Base-by-base conservation (phyloP, 1,140 invertebrate genomes). In the Apis dorsata region DNA sequence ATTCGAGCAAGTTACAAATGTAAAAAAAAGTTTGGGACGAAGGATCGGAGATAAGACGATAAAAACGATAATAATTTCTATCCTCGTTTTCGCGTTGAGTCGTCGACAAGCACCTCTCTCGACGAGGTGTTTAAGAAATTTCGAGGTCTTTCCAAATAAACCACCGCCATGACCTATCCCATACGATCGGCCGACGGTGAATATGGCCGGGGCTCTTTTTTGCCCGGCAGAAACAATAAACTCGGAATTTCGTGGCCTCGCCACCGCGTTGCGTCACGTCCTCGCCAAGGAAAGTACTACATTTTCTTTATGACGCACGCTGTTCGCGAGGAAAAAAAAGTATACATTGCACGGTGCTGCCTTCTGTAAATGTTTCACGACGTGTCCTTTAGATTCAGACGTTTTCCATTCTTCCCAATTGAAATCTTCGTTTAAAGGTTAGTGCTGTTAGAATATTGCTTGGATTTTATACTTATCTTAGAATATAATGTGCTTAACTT, bases 91-190 rank as follows among this genome's bases (percentile, higher is more conserved):
- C 49, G n/a, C 63, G 24, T 81, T 59, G 55, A 60, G 12, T 24
- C 73, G 80, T 28, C 73, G 80, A 81, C 63, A 34, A 69, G 72
- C 19, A 49, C 24, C 76, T 71, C 28, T 79, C 66, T 44, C 34
- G 34, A 55, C 73, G 69, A 75, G 77, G 65, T 87, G 89, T 89
- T 91, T 86, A 80, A 83, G 85, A 90, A 89, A 90, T 90, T 88
- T 90, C 74, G 81, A 79, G 84, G 86, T 84, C 82, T 86, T 86
- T 82, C 77, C 90, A 91, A 89, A 90, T 85, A 91, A 91, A 91
- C 91, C 55, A 28, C 59, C 86, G 62, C 81, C 88, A 84, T 91
- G 90, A 91, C 91, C 91, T 91, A 91, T 88, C 87, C 83, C 66
- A 90, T 78, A 73, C 69, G 71, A 86, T 79, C 70, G 82, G 74